These are phyloP conservation scores for Nannoperca australis DNA, from an alignment of 2,797 vertebrate genomes.

Conservation along the genomic window DNA sequence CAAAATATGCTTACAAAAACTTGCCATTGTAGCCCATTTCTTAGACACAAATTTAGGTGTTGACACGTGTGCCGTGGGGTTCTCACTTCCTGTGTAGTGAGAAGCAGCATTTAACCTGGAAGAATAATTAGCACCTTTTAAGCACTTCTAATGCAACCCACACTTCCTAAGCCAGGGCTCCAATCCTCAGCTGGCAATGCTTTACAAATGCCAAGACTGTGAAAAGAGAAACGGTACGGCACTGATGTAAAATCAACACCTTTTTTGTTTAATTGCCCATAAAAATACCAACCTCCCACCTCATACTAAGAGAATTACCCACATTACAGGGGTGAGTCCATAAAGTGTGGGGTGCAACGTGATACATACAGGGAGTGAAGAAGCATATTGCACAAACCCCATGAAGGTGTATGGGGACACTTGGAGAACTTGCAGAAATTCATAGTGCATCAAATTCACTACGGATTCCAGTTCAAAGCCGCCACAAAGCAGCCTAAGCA, in stretches of 20 bases:
- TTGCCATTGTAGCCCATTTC: slow-evolving; percentile 5
- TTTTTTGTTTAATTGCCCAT: slow-evolving; percentile 43
- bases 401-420: slow-evolving; percentile 40
- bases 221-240: slow-evolving; percentile 37
- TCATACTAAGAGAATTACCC: slow-evolving; percentile 32
- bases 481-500: slow-evolving; percentile 42
- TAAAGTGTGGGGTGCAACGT: slow-evolving; percentile 15
- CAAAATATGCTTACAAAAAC: slow-evolving; percentile 31
- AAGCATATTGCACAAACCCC: slow-evolving; percentile 25
- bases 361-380: slow-evolving; percentile 7
- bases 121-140: slow-evolving; percentile 76
- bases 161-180: slow-evolving; percentile 49
- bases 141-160: slow-evolving; percentile 62
- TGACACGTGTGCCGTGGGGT: slow-evolving; percentile 27
- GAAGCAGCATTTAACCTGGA: slow-evolving; percentile 59
- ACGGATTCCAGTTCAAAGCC: slow-evolving; percentile 56
- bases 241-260: slow-evolving; percentile 66
- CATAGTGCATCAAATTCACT: slow-evolving; percentile 47
- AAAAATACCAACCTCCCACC: slow-evolving; percentile 48
- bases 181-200: slow-evolving; percentile 49
- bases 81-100: slow-evolving; percentile 44
- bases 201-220: slow-evolving; percentile 55
- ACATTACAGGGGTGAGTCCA: slow-evolving; percentile 41
- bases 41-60: slow-evolving; percentile 23
- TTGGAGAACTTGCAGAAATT: slow-evolving; percentile 47